These are phyloP conservation scores for Oreohelix idahoensis DNA, from an alignment of 1,140 invertebrate genomes.

Conservation along the genomic window DNA sequence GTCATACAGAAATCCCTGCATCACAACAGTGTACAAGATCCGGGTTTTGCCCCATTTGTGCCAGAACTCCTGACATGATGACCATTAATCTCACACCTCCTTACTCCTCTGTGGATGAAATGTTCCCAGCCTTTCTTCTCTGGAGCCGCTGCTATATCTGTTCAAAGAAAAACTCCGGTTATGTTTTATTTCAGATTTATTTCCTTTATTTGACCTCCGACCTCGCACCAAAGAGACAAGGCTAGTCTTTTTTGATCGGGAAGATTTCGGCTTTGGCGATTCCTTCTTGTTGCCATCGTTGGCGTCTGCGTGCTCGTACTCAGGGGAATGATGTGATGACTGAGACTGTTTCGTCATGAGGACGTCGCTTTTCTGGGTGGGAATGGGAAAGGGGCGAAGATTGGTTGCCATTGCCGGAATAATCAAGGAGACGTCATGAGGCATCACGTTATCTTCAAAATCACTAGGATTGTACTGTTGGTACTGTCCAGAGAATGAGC, in stretches of 20 bases:
- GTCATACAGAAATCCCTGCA: too few species aligned
- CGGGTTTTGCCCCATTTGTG: too few species aligned
- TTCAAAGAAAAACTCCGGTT: constrained; percentile 26
- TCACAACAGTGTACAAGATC: too few species aligned
- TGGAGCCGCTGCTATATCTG: background rate
- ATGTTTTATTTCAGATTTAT: constrained; percentile 1
- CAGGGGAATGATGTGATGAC: background rate
- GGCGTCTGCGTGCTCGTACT: background rate
- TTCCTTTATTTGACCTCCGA: constrained; percentile 26
- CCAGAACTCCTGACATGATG: too few species aligned
- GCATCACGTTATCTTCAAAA: background rate
- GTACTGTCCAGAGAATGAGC: background rate
- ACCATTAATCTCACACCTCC: too few species aligned
- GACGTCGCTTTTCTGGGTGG: background rate
- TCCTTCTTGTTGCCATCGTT: background rate
- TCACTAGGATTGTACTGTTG: background rate
- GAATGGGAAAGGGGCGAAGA: constrained; percentile 18
- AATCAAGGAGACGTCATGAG: background rate
- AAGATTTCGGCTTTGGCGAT: constrained; percentile 12
- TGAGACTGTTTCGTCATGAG: background rate
- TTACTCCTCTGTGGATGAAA: constrained; percentile 11
- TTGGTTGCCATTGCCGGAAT: constrained; percentile 34
- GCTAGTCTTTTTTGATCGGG: constrained; percentile 10
- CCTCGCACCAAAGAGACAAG: constrained; percentile 19
- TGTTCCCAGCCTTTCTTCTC: background rate